Conservation (phyloP, 2,113 vertebrate species). For the Aegithalos caudatus region DNA sequence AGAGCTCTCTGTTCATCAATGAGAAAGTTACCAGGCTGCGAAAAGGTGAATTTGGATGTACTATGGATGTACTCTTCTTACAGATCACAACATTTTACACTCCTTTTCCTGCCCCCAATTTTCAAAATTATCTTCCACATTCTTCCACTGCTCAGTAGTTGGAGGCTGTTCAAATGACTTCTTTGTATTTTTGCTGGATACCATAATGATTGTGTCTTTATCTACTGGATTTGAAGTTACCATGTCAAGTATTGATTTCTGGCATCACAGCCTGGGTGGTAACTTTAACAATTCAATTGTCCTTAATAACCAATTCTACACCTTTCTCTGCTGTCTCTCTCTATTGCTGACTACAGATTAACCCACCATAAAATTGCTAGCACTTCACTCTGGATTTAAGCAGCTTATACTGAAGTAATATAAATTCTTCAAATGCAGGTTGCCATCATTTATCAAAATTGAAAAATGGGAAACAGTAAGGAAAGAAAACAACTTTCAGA, state of each 20-base stretch:
- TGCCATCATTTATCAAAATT: background rate
- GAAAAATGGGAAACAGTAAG: background rate
- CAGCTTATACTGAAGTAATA: background rate
- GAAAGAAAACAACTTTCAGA: background rate
- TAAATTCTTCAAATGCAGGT: background rate
- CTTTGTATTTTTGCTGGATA: background rate
- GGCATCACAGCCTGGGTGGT: background rate
- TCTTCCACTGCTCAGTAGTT: background rate
- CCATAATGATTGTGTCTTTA: background rate
- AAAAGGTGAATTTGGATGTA: background rate
- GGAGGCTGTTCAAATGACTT: background rate
- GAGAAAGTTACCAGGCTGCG: background rate
- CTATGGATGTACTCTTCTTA: background rate
- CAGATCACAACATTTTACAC: background rate
- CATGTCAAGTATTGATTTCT: background rate
- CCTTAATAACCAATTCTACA: background rate
- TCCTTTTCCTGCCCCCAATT: background rate
- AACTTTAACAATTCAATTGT: background rate
- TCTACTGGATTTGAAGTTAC: background rate
- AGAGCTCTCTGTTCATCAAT: background rate
- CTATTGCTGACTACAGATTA: background rate
- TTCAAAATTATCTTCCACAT: background rate
- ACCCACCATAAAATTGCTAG: background rate
- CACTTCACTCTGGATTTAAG: background rate
- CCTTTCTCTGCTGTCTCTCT: background rate